phyloP scores from a whole-genome alignment of 2,888 invertebrate genomes.

The Eupeodes latifasciatus region DNA sequence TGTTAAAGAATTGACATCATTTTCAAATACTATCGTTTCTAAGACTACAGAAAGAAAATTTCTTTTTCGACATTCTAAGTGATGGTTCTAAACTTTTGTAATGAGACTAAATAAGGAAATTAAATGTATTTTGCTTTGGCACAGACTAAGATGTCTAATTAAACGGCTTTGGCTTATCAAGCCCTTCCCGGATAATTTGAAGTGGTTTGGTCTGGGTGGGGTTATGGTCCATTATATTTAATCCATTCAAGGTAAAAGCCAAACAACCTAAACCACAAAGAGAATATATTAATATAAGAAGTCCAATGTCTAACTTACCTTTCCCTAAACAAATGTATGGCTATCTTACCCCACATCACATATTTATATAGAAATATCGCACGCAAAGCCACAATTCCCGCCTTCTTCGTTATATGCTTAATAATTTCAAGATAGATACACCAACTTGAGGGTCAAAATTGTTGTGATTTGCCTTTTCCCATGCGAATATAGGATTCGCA shows the following conservation, averaged over 20 bases:
- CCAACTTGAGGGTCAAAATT: conserved; percentile 21
- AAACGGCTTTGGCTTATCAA: not conserved
- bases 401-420: not conserved
- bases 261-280: conserved; percentile 6
- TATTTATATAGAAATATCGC: not conserved
- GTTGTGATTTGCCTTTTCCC: conserved; percentile 28
- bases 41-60: no score
- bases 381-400: conserved; percentile 16
- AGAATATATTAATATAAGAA: conserved; percentile 19
- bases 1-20: no score
- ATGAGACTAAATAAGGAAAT: no score
- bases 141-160: not conserved
- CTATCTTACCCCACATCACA: no score
- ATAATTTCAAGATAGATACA: not conserved
- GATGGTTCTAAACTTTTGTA: no score
- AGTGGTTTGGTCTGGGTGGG: not conserved
- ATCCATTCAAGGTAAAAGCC: conserved; percentile 6
- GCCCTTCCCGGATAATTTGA: not conserved
- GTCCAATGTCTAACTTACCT: not conserved
- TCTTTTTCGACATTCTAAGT: no score
- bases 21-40: no score
- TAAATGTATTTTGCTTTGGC: not conserved
- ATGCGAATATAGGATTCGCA: conserved; percentile 32
- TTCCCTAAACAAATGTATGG: not conserved
- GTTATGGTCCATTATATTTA: not conserved